Conservation (phyloP, 2,888 invertebrate genomes). For the Hirudinaria manillensis region DNA sequence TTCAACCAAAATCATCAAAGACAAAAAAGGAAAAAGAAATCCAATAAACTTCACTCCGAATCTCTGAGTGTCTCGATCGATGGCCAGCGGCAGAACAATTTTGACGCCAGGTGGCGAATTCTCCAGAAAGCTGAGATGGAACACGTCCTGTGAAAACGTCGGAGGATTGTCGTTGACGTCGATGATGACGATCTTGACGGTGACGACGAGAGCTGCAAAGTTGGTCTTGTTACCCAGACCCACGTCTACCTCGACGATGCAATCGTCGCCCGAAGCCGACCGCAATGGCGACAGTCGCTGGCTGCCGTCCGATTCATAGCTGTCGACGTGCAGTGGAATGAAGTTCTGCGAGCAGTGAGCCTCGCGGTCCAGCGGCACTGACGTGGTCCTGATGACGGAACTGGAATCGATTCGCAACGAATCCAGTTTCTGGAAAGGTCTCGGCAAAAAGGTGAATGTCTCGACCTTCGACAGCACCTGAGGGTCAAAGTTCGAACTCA, state of each 20-base stretch:
- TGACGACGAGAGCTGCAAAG: background rate
- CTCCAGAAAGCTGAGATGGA: constrained; percentile 28
- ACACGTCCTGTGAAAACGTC: constrained; percentile 23
- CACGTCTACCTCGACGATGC: constrained; percentile 31
- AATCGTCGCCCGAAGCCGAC: background rate
- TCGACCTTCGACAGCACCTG: background rate
- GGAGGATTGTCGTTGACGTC: constrained; percentile 33
- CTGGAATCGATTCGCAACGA: constrained; percentile 10
- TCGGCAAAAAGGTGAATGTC: constrained; percentile 29
- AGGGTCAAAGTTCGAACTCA: constrained; percentile 6
- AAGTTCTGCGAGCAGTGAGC: constrained; percentile 6
- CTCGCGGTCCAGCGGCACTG: constrained; percentile 28
- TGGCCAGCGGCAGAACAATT: constrained; percentile 30
- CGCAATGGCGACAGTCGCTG: background rate
- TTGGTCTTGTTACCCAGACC: constrained; percentile 16
- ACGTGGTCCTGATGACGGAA: constrained; percentile 7
- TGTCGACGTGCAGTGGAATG: background rate
- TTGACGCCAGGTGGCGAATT: constrained; percentile 21
- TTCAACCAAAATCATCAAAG: background rate
- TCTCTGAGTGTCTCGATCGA: constrained; percentile 25
- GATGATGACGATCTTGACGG: constrained; percentile 19
- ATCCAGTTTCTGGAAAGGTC: constrained; percentile 18
- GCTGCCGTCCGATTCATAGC: background rate
- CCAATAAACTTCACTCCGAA: constrained; percentile 5
- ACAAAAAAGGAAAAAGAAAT: background rate